Conservation (phyloP, 1,140 invertebrate genomes). For the Triops longicaudatus region DNA sequence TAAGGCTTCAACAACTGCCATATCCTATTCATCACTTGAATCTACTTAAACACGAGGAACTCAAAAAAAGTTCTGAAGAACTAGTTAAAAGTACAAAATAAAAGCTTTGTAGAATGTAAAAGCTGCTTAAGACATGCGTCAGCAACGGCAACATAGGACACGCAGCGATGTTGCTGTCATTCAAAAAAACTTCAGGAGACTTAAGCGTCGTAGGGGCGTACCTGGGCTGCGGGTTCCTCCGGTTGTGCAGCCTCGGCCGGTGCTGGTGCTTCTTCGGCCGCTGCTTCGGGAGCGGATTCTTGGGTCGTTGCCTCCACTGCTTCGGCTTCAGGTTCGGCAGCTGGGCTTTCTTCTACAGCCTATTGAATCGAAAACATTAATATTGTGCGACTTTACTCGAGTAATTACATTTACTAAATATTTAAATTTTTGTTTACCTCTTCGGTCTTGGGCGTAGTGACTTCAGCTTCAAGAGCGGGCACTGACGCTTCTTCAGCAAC, state of each 20-base stretch:
- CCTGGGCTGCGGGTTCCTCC: neutral
- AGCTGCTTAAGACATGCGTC: neutral
- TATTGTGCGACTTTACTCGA: too few relatives aligned
- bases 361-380: neutral
- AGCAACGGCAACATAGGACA: neutral
- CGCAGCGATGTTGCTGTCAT: neutral
- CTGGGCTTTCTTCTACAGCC: constrained; percentile 10
- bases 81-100: too few relatives aligned
- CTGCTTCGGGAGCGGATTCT: neutral
- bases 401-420: neutral
- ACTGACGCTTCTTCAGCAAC: neutral
- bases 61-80: too few relatives aligned
- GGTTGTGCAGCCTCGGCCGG: neutral
- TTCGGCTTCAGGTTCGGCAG: neutral
- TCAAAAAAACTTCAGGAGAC: neutral
- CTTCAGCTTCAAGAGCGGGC: neutral
- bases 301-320: neutral
- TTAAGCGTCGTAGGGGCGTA: neutral
- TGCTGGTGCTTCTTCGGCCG: neutral
- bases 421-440: neutral
- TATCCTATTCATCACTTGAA: too few relatives aligned
- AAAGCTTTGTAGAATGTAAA: too few relatives aligned
- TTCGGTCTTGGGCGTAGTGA: constrained; percentile 1
- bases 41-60: too few relatives aligned
- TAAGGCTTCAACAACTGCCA: too few relatives aligned